phyloP scores from a whole-genome alignment of 2,797 vertebrate genomes.

The Naso thynnoides region DNA sequence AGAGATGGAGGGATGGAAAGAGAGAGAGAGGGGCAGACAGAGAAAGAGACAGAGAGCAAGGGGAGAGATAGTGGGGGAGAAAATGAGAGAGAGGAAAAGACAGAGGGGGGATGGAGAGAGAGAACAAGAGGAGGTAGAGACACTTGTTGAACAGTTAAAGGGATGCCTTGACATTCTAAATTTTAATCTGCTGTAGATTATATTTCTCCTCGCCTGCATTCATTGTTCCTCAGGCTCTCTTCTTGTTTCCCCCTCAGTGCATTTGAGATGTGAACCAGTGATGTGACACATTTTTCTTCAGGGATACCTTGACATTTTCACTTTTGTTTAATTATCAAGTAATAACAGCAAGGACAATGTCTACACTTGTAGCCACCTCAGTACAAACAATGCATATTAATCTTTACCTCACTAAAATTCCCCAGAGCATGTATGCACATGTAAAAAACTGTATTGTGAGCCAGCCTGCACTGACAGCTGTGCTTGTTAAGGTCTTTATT shows the following conservation, averaged over 20 bases:
- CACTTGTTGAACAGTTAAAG: slow-evolving; percentile 80
- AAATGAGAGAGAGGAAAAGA: slow-evolving; percentile 3
- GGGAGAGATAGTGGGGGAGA: too few relatives aligned
- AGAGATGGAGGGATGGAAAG: slow-evolving; percentile 79
- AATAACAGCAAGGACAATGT: slow-evolving; percentile 15
- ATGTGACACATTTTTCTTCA: slow-evolving; percentile 20
- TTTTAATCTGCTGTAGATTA: slow-evolving; percentile 57
- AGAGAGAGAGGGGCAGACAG: not conserved
- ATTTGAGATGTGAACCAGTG: slow-evolving; percentile 36
- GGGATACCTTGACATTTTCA: slow-evolving; percentile 62
- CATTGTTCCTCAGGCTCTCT: slow-evolving; percentile 27
- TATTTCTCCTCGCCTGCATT: slow-evolving; percentile 26
- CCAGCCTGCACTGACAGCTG: slow-evolving; percentile 15
- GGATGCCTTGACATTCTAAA: slow-evolving; percentile 67
- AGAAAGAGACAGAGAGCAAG: too few relatives aligned
- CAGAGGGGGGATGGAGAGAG: slow-evolving; percentile 5
- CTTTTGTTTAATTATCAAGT: slow-evolving; percentile 43
- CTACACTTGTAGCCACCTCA: not conserved
- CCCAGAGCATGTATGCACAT: not conserved
- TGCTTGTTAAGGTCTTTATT: slow-evolving; percentile 15
- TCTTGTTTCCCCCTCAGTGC: slow-evolving; percentile 33
- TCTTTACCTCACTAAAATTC: slow-evolving; percentile 4
- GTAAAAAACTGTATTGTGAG: slow-evolving; percentile 10
- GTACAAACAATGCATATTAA: not conserved
- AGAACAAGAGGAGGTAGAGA: slow-evolving; percentile 36